Evolutionary conservation across 1,140 invertebrate species (phyloP).

Genomic region (Euura lappo): DNA sequence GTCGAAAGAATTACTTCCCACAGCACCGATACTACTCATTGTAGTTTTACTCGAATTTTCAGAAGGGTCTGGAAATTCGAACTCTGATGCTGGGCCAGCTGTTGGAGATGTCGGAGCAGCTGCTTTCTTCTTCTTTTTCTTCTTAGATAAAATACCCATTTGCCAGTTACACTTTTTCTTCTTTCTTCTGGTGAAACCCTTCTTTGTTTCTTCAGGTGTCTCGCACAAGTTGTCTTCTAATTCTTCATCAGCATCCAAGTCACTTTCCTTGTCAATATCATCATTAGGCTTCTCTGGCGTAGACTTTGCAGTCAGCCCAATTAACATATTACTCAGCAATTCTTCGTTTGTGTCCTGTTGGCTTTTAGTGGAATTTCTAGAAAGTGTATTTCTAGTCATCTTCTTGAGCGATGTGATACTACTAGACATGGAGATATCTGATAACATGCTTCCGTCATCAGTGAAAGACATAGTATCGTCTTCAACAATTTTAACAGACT

Average conservation of each 20-base stretch:
- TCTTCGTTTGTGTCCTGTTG: conserved; percentile 35
- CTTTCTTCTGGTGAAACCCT: conserved; percentile 33
- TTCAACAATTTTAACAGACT: conserved; percentile 10
- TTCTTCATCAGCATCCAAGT: conserved; percentile 23
- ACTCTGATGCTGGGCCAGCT: not conserved
- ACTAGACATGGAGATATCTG: conserved; percentile 37
- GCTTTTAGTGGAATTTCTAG: not conserved
- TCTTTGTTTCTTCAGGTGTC: not conserved
- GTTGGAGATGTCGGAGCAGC: not conserved
- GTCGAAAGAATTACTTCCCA: not conserved
- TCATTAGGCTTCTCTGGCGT: conserved; percentile 15
- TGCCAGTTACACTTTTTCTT: conserved; percentile 50
- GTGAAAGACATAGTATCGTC: conserved; percentile 25
- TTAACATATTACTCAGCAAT: conserved; percentile 38
- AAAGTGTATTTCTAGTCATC: not conserved
- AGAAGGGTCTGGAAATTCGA: not conserved
- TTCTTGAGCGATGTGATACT: conserved; percentile 25
- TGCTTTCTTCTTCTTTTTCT: conserved; percentile 39
- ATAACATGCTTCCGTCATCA: conserved; percentile 36
- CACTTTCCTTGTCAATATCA: conserved; percentile 24
- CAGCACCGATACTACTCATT: not conserved
- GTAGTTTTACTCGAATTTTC: not conserved
- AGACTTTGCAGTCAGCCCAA: conserved; percentile 31
- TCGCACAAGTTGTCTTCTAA: conserved; percentile 19
- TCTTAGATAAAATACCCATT: conserved; percentile 48